Conservation (phyloP, 37 sponge, comb jelly and placozoan genomes). For the Petrosia ficiformis region DNA sequence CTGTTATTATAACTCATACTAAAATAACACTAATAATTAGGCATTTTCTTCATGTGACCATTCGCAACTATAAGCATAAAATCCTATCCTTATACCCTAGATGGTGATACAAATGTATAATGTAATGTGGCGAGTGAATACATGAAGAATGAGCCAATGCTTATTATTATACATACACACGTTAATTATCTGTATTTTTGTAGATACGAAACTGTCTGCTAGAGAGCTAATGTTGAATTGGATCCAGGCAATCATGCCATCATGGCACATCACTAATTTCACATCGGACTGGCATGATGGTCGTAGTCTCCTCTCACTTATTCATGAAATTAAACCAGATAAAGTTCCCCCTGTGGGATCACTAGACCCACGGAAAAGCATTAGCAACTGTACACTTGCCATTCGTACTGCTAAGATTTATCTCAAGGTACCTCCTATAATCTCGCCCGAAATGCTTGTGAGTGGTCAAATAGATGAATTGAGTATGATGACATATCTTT, state of each 20-base stretch:
- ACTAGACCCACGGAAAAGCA: constrained; percentile 59
- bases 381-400: constrained; percentile 62
- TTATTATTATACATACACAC: too few species aligned
- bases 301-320: constrained; percentile 50
- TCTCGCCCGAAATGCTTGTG: constrained; percentile 51
- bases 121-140: too few species aligned
- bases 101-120: too few species aligned
- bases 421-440: constrained; percentile 66
- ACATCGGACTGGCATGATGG: constrained; percentile 73
- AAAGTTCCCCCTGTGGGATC: constrained; percentile 30
- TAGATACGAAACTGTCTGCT: constrained; percentile 38
- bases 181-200: neutral
- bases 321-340: constrained; percentile 72
- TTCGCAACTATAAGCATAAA: too few species aligned
- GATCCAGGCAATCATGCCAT: constrained; percentile 61
- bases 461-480: constrained; percentile 65
- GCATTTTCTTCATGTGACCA: too few species aligned
- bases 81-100: too few species aligned
- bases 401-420: constrained; percentile 59
- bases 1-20: too few species aligned
- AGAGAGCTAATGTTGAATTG: constrained; percentile 62
- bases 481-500: constrained; percentile 84
- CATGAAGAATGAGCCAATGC: too few species aligned
- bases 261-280: constrained; percentile 60
- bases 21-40: too few species aligned